A percentile compares a stretch with the other conserved stretches of the same genome.
phyloP scores from a whole-genome alignment of 2,888 invertebrate genomes.

The Epinotia nisella region DNA sequence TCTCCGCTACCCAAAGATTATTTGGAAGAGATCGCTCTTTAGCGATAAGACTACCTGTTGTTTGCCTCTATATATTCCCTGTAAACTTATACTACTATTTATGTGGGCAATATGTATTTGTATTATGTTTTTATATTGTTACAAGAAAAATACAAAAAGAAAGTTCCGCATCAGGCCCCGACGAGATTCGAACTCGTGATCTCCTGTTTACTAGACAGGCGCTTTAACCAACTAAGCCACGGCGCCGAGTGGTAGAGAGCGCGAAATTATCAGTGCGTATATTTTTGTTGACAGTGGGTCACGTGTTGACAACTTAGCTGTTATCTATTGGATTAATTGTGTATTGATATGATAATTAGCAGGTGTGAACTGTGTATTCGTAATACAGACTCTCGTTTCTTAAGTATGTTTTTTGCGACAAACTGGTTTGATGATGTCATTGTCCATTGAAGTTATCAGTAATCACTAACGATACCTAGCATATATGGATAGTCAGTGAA shows the following conservation, averaged over 20 bases:
- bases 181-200: constrained; percentile 90
- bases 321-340: constrained; percentile 17
- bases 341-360: constrained; percentile 21
- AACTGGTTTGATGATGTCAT: neutral
- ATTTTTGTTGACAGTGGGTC: neutral
- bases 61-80: neutral
- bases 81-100: neutral
- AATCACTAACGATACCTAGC: no score
- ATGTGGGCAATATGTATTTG: neutral
- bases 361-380: neutral
- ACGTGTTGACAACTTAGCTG: neutral
- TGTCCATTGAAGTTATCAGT: neutral
- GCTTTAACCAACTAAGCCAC: constrained; percentile 91
- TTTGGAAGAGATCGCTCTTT: no score
- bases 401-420: neutral
- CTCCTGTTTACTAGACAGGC: constrained; percentile 91
- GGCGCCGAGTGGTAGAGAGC: constrained; percentile 71
- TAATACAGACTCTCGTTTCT: neutral
- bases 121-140: no score
- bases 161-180: constrained; percentile 80
- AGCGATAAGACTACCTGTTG: no score
- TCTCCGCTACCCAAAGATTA: no score
- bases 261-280: constrained; percentile 26
- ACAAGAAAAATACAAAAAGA: constrained; percentile 18
- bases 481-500: neutral